Percentiles rank a stretch among this genome's conserved stretches.
Evolutionary conservation across 2,113 vertebrate species (phyloP).

Genomic region (Gymnorhina tibicen): DNA sequence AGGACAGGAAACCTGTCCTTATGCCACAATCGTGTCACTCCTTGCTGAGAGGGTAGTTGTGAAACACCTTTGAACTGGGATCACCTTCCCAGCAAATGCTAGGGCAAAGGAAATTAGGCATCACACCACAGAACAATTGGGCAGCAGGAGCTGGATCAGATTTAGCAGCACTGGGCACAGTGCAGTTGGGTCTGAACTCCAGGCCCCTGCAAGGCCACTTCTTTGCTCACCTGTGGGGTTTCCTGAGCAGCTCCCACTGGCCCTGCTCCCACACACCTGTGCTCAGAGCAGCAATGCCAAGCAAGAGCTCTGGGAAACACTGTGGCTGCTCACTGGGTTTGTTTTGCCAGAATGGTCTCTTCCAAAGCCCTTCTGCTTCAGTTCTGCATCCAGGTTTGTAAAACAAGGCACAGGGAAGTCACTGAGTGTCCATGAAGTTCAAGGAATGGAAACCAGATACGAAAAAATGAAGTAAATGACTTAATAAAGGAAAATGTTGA

Average conservation of each 20-base stretch:
- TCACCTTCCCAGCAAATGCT: accelerated
- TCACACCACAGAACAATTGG: accelerated
- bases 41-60: neutral
- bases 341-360: accelerated
- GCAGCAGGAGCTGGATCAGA: neutral
- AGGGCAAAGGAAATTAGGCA: neutral
- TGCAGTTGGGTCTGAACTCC: neutral
- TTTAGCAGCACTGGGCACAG: neutral
- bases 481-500: neutral
- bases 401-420: neutral
- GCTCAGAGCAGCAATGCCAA: accelerated
- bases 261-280: neutral
- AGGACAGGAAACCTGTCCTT: neutral
- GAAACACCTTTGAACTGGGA: neutral
- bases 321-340: neutral
- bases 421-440: neutral
- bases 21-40: neutral
- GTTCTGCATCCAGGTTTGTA: neutral
- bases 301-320: neutral
- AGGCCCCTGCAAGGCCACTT: neutral
- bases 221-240: accelerated
- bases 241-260: neutral
- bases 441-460: neutral
- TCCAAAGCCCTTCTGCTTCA: neutral
- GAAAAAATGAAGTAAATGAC: neutral